A percentile compares a stretch with the other conserved stretches of the same genome.
Evolutionary conservation across 2,113 vertebrate genomes (phyloP).

Genomic region (Scolopax mira): DNA sequence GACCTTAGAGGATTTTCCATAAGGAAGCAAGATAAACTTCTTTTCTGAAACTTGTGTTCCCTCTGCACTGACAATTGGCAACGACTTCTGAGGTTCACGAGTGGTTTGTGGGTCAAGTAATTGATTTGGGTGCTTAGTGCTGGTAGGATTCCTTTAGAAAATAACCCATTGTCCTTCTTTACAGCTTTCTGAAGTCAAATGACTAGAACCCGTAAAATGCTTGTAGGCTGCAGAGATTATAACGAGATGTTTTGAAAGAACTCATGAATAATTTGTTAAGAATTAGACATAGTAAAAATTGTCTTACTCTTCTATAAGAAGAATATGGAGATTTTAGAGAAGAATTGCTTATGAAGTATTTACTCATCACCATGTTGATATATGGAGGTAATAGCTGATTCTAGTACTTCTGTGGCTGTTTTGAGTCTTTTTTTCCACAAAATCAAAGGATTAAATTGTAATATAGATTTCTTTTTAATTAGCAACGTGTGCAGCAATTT

Average conservation of each 20-base stretch:
- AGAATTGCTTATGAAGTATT: not conserved
- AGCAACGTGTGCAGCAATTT: not conserved
- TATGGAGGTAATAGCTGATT: not conserved
- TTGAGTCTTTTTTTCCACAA: not conserved
- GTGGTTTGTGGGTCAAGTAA: not conserved
- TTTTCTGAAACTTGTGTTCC: not conserved
- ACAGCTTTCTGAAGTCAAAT: not conserved
- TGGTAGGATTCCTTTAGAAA: not conserved
- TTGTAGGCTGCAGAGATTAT: not conserved
- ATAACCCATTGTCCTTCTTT: not conserved
- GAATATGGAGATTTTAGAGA: not conserved
- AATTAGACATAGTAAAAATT: not conserved
- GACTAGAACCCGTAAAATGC: not conserved
- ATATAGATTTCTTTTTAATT: not conserved
- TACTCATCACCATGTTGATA: not conserved
- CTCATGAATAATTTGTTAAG: not conserved
- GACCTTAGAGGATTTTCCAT: not conserved
- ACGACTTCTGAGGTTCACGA: not conserved
- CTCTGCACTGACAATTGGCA: not conserved
- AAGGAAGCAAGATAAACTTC: not conserved
- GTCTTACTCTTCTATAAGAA: not conserved
- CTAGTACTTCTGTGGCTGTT: not conserved
- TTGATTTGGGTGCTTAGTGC: not conserved
- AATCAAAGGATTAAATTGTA: not conserved
- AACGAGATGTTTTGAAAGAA: not conserved